Base-by-base conservation (phyloP, 2,888 invertebrate genomes). In the Bombylius discolor region DNA sequence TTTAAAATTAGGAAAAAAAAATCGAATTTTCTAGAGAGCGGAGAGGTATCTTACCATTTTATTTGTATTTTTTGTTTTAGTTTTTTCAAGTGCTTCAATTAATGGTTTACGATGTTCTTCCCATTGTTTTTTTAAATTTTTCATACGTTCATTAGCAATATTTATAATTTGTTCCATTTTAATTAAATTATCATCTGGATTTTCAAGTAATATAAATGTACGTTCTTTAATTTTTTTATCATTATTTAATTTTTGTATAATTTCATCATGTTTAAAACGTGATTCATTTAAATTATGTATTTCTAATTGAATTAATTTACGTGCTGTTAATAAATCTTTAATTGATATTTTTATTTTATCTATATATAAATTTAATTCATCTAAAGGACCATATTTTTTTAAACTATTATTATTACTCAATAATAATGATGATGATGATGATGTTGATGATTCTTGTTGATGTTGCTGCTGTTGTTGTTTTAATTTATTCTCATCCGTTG, bases 81-180 rank as follows among this genome's bases (percentile, higher is more conserved):
- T 61, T 34, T 68, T 69, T 56, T 71, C 65, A 31, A 76, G 61
- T 62, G 82, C 77, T 61, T 81, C 77, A 34, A 84, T 73, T 13
- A 88, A 70, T 1, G 87, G 85, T 36, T 76, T 76, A 61, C 85
- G 77, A 65, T 86, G 84, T 52, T 81, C 79, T 64, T 85, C 82
- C 88, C 89, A 89, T 64, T 88, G 85, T 56, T 78, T 79, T 5
- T 81, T 81, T 52, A 89, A 70, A 55, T 77, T 79, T 34, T 81
- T 73, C 44, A 87, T 72, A 64, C 83, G 78, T 64, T 81, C 81
- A 51, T 79, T 79, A 59, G 82, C 81, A 31, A 77, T 75, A 59
- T 82, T 81, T 31, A 87, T 78, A 14, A 80, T 66, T 14, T 72
- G 70, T 63, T 79, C 78, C 56, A 84, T 69, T 70, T 82, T 83